Conservation (phyloP, 92 coral and sea anemone species). For the Zoanthus gigantus region DNA sequence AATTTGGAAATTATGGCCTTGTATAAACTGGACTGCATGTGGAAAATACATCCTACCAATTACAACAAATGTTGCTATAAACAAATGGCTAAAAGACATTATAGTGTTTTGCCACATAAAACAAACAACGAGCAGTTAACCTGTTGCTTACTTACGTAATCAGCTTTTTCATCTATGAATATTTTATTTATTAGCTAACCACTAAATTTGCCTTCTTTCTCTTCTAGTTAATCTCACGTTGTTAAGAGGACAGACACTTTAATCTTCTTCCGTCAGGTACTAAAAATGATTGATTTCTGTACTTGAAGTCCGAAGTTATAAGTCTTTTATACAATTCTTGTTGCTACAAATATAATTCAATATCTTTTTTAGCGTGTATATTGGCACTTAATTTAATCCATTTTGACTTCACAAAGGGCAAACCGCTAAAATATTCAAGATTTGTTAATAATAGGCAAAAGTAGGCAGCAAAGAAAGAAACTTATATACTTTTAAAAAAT, state of each 20-base stretch:
- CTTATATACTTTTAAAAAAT: background rate
- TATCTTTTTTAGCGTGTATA: background rate
- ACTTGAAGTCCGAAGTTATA: background rate
- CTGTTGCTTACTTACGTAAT: conserved; percentile 47
- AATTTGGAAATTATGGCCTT: conserved; percentile 11
- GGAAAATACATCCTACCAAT: conserved; percentile 20
- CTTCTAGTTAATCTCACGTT: conserved; percentile 26
- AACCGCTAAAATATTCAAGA: background rate
- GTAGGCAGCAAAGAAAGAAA: background rate
- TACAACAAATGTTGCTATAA: background rate
- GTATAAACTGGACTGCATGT: conserved; percentile 2
- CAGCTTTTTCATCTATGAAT: conserved; percentile 16
- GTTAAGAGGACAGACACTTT: conserved; percentile 12
- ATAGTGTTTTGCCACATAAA: conserved; percentile 27
- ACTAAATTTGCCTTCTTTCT: conserved; percentile 32
- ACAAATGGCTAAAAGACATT: background rate
- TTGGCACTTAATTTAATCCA: background rate
- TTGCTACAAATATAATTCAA: background rate
- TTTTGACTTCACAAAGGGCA: background rate
- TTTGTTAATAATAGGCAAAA: background rate
- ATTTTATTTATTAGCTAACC: conserved; percentile 26
- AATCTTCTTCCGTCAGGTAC: conserved; percentile 39
- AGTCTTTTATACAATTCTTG: background rate
- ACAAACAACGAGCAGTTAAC: conserved; percentile 3
- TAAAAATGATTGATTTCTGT: background rate